phyloP scores from a whole-genome alignment of 2,113 vertebrate species.

The Campylomormyrus numenius region DNA sequence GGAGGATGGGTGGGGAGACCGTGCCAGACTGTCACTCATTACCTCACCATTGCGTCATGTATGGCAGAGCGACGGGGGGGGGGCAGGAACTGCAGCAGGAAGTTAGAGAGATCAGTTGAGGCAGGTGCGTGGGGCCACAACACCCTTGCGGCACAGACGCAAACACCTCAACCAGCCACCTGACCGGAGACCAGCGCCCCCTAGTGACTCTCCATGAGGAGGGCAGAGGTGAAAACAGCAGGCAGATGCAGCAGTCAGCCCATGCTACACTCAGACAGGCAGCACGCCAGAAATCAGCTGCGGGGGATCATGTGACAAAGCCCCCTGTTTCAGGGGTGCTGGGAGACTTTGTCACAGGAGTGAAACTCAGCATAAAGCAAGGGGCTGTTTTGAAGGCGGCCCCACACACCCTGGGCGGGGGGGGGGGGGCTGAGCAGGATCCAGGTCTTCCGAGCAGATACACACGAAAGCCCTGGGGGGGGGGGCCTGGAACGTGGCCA shows the following conservation, averaged over 20 bases:
- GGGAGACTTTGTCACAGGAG: neutral
- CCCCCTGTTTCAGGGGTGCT: neutral
- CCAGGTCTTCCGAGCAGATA: neutral
- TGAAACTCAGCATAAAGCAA: neutral
- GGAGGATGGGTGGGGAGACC: neutral
- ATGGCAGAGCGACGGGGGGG: neutral
- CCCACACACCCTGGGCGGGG: neutral
- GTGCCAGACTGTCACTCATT: neutral
- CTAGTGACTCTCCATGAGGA: neutral
- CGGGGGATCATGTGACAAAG: neutral
- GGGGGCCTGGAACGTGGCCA: neutral
- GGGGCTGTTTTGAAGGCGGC: neutral
- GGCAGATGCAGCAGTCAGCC: neutral
- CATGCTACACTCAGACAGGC: neutral
- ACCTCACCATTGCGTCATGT: neutral
- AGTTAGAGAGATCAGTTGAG: constrained; percentile 18
- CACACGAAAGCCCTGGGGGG: neutral
- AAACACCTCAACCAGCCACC: constrained; percentile 33
- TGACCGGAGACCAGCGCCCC: neutral
- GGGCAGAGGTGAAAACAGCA: neutral
- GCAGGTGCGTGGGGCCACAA: constrained; percentile 54
- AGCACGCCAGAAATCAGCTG: neutral
- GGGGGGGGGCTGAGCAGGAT: neutral
- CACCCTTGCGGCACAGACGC: constrained; percentile 51
- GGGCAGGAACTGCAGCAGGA: constrained; percentile 4